Conservation (phyloP, 1,140 invertebrate species). For the Laodelphax striatellus region DNA sequence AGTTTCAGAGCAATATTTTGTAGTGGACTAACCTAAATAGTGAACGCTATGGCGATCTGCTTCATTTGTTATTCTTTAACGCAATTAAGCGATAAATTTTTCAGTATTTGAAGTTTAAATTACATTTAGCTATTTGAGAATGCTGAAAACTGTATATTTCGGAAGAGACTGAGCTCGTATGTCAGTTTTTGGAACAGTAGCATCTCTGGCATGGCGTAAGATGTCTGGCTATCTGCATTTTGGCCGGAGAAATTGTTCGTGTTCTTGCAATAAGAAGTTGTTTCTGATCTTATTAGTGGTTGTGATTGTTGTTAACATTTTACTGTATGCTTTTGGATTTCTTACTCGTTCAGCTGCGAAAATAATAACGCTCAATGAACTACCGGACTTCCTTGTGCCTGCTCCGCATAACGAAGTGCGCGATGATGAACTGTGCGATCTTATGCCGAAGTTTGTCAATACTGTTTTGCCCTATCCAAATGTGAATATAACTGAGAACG, state of each 20-base stretch:
- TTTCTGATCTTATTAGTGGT: background rate
- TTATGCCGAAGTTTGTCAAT: slow-evolving; percentile 5
- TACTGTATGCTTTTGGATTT: slow-evolving; percentile 5
- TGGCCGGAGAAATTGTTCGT: background rate
- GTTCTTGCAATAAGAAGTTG: slow-evolving; percentile 1
- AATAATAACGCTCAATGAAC: slow-evolving; percentile 2
- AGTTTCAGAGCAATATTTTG: too few species aligned
- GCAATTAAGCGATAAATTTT: too few species aligned
- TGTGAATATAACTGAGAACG: background rate
- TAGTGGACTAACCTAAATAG: too few species aligned
- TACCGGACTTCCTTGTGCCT: slow-evolving; percentile 7
- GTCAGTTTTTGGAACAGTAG: too few species aligned
- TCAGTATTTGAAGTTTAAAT: too few species aligned
- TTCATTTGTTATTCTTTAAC: too few species aligned
- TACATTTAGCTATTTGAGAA: too few species aligned
- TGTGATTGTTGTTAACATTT: background rate
- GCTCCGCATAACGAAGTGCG: background rate
- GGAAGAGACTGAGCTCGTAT: too few species aligned
- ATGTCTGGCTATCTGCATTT: background rate
- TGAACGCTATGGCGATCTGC: too few species aligned
- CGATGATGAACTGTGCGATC: slow-evolving; percentile 1
- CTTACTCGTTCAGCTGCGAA: slow-evolving; percentile 4
- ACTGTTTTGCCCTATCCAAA: background rate
- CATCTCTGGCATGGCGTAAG: background rate
- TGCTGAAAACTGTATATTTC: too few species aligned